These are phyloP conservation scores for Drosophila diplacantha DNA, from an alignment of 2,888 invertebrate genomes.

Conservation along the genomic window DNA sequence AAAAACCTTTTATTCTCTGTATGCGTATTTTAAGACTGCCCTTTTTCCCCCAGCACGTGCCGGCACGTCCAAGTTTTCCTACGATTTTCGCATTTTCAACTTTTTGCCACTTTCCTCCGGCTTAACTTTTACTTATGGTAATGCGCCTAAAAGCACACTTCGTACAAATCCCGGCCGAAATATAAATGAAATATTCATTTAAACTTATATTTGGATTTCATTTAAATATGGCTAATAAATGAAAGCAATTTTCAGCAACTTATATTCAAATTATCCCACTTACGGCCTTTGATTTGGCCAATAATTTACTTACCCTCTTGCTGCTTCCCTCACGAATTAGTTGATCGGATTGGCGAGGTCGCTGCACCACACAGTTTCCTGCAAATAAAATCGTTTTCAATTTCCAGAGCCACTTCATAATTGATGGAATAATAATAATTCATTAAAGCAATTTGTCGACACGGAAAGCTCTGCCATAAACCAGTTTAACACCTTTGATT, in stretches of 20 bases:
- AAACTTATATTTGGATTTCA: slow-evolving; percentile 20
- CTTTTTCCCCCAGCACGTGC: slow-evolving; percentile 50
- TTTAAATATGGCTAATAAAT: neutral
- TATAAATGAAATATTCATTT: slow-evolving; percentile 37
- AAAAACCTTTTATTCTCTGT: slow-evolving; percentile 9
- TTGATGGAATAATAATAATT: slow-evolving; percentile 15
- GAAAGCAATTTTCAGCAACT: neutral
- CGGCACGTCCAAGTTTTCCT: slow-evolving; percentile 42
- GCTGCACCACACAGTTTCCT: slow-evolving; percentile 90
- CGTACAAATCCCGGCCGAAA: slow-evolving; percentile 29
- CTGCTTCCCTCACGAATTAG: slow-evolving; percentile 91
- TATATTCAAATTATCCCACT: neutral
- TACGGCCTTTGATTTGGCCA: neutral
- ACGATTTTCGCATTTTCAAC: slow-evolving; percentile 5
- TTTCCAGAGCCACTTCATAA: slow-evolving; percentile 1
- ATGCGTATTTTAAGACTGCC: slow-evolving; percentile 18
- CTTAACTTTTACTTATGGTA: slow-evolving; percentile 59
- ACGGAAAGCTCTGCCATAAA: neutral
- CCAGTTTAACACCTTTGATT: slow-evolving; percentile 29
- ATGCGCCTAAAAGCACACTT: slow-evolving; percentile 53
- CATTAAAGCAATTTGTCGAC: slow-evolving; percentile 5
- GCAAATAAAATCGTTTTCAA: slow-evolving; percentile 8
- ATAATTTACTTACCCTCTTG: slow-evolving; percentile 83
- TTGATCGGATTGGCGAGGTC: slow-evolving; percentile 89
- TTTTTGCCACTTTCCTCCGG: slow-evolving; percentile 19